Evolutionary conservation across 2,888 invertebrate species (phyloP).

Genomic region (Omphaloscelis lunosa): DNA sequence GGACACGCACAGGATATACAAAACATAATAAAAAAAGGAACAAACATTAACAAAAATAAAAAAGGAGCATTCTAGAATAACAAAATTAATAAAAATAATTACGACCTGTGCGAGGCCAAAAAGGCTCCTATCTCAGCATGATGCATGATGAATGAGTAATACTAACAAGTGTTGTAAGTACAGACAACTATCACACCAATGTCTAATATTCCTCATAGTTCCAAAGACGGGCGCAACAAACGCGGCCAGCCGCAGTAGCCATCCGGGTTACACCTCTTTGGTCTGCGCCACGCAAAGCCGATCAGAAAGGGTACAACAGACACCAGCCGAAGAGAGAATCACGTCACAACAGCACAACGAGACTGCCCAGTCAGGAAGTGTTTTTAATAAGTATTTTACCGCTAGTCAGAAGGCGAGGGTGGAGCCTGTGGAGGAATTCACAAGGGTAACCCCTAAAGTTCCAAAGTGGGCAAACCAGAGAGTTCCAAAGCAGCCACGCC

Average conservation of each 20-base stretch:
- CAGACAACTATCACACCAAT: conserved; percentile 7
- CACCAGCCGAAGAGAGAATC: conserved; percentile 17
- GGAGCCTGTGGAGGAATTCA: neutral
- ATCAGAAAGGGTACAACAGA: conserved; percentile 4
- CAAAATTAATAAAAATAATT: too few relatives aligned
- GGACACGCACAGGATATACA: too few relatives aligned
- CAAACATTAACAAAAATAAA: too few relatives aligned
- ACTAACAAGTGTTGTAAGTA: neutral
- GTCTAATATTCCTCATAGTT: conserved; percentile 35
- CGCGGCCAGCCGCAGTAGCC: neutral
- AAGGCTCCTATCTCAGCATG: too few relatives aligned
- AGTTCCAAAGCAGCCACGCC: neutral
- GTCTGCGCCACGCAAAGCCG: conserved; percentile 8
- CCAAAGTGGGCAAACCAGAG: neutral
- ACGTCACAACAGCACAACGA: neutral
- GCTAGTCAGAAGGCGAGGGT: neutral
- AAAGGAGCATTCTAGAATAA: too few relatives aligned
- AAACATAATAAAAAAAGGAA: too few relatives aligned
- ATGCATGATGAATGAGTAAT: too few relatives aligned
- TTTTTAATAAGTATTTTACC: neutral
- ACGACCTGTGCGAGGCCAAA: too few relatives aligned
- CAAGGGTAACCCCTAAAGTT: neutral
- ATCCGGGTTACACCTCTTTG: neutral
- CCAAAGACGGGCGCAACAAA: conserved; percentile 18
- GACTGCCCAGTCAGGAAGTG: neutral